Conservation (phyloP, 1,140 invertebrate species). For the Pseudoatta argentina region DNA sequence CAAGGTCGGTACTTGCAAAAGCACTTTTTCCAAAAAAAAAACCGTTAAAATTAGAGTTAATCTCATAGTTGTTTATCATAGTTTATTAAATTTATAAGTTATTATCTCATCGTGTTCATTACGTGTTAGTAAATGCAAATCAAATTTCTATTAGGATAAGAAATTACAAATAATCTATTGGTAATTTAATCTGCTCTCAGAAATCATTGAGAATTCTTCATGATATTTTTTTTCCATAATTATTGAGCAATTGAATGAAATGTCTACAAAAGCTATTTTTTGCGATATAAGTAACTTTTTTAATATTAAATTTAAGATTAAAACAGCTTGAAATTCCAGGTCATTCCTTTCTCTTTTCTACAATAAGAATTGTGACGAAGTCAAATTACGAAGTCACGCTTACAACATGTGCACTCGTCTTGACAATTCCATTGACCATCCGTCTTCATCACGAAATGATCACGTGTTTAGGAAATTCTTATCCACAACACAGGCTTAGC, state of each 20-base stretch:
- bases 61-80: neutral
- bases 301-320: neutral
- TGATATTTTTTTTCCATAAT: no score
- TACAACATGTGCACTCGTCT: conserved; percentile 2
- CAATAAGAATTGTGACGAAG: neutral
- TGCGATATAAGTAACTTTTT: neutral
- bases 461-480: conserved; percentile 52
- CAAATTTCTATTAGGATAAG: neutral
- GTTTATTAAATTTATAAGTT: neutral
- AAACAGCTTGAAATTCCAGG: neutral
- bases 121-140: neutral
- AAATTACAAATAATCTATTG: neutral
- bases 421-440: conserved; percentile 9
- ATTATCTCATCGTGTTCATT: neutral
- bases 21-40: neutral
- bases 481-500: neutral
- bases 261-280: neutral
- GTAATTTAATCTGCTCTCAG: neutral
- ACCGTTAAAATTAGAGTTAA: neutral
- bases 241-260: neutral
- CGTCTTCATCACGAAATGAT: conserved; percentile 36
- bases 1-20: neutral
- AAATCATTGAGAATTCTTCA: neutral
- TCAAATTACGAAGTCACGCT: neutral
- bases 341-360: neutral